These are phyloP conservation scores for Cyanistes caeruleus DNA, from an alignment of 2,113 vertebrate genomes.

Conservation along the genomic window DNA sequence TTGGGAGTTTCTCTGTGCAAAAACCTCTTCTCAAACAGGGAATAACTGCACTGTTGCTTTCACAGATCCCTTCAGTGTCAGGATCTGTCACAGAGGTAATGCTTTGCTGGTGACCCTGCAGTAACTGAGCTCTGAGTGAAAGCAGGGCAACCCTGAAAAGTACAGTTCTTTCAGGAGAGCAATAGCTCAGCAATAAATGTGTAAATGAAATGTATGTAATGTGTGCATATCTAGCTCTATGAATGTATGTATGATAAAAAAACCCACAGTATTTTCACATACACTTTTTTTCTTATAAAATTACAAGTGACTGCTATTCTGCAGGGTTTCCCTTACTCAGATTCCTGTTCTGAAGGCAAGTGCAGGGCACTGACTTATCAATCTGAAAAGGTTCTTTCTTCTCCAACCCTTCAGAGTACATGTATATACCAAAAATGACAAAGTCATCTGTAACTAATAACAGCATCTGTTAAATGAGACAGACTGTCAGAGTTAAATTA, in stretches of 20 bases:
- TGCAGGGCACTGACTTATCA: background rate
- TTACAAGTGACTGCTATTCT: background rate
- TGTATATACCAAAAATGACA: background rate
- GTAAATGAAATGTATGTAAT: background rate
- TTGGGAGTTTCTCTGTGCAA: background rate
- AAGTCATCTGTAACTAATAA: conserved; percentile 58
- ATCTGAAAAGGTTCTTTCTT: background rate
- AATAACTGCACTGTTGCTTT: background rate
- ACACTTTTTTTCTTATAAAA: background rate
- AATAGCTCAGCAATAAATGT: background rate
- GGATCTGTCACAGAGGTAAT: background rate
- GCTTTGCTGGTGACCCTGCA: background rate
- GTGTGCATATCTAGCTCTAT: background rate
- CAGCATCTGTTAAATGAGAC: conserved; percentile 58
- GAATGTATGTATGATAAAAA: background rate
- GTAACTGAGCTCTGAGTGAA: background rate
- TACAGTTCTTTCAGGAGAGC: background rate
- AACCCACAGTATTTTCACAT: background rate
- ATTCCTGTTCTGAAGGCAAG: background rate
- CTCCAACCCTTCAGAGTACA: background rate
- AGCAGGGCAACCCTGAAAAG: background rate
- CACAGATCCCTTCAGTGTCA: background rate
- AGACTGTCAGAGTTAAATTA: conserved; percentile 50
- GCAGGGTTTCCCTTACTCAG: background rate
- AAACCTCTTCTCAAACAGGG: background rate